A percentile compares a stretch with the other conserved stretches of the same genome.
Conservation (phyloP, 1,140 invertebrate genomes). For the Trypoxylus dichotomus region DNA sequence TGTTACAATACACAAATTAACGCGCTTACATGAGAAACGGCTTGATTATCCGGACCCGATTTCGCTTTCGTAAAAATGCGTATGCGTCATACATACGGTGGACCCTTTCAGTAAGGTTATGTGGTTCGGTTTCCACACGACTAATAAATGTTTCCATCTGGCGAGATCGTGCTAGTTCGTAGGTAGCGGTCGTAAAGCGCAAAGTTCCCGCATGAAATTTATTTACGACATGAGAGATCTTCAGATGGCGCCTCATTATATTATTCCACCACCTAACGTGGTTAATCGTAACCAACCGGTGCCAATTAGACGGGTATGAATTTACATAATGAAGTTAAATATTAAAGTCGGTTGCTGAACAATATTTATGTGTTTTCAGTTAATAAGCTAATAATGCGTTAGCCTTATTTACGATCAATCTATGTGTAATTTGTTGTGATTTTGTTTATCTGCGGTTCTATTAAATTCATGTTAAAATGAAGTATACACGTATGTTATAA, state of each 20-base stretch:
- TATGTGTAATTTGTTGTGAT: too few species aligned
- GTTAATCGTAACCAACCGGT: slow-evolving; percentile 2
- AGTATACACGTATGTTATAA: too few species aligned
- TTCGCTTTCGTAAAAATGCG: neutral
- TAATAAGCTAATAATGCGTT: too few species aligned
- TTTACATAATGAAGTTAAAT: slow-evolving; percentile 15
- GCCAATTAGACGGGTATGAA: neutral
- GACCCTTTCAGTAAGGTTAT: neutral
- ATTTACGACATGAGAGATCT: slow-evolving; percentile 11
- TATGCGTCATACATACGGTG: neutral
- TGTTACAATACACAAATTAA: too few species aligned
- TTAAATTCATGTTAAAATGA: too few species aligned
- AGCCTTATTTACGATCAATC: too few species aligned
- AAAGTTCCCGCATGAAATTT: slow-evolving; percentile 19
- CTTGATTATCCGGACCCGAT: neutral
- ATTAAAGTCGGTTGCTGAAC: neutral
- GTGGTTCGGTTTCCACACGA: neutral
- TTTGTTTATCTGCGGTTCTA: too few species aligned
- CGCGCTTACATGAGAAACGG: too few species aligned
- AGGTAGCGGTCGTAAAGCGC: neutral
- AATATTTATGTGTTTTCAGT: too few species aligned
- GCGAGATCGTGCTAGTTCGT: neutral
- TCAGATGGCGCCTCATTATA: slow-evolving; percentile 19
- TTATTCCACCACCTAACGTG: slow-evolving; percentile 15
- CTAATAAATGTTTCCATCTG: neutral